phyloP scores from a whole-genome alignment of 1,140 invertebrate species.

The Pemphigus obesinymphae region DNA sequence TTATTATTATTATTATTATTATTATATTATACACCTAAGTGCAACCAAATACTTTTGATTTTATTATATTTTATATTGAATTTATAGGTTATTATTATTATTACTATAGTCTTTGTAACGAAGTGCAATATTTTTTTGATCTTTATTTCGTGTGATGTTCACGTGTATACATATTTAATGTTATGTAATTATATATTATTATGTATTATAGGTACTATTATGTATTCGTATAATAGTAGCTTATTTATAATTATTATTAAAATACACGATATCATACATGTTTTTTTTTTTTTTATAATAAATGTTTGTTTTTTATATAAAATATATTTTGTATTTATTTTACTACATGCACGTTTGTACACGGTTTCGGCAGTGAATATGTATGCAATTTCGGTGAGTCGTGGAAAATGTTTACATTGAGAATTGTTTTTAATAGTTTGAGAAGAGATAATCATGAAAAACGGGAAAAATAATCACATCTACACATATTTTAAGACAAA shows the following conservation, averaged over 20 bases:
- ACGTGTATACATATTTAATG: too few relatives aligned
- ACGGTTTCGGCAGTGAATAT: too few relatives aligned
- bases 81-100: conserved; percentile 6
- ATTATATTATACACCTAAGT: background rate
- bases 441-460: too few relatives aligned
- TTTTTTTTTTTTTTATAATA: background rate
- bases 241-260: background rate
- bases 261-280: background rate
- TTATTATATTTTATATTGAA: background rate
- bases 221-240: background rate
- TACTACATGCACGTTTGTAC: too few relatives aligned
- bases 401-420: too few relatives aligned
- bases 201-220: background rate
- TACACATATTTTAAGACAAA: too few relatives aligned
- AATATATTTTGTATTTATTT: background rate
- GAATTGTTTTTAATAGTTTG: too few relatives aligned
- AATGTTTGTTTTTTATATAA: background rate
- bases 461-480: too few relatives aligned
- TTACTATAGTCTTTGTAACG: conserved; percentile 32
- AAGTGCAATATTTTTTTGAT: conserved; percentile 38
- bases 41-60: conserved; percentile 3
- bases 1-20: too few relatives aligned
- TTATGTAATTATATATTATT: too few relatives aligned
- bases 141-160: background rate
- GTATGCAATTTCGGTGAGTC: too few relatives aligned